phyloP scores from a whole-genome alignment of 2,888 invertebrate genomes.

The Polymixis flavicincta region DNA sequence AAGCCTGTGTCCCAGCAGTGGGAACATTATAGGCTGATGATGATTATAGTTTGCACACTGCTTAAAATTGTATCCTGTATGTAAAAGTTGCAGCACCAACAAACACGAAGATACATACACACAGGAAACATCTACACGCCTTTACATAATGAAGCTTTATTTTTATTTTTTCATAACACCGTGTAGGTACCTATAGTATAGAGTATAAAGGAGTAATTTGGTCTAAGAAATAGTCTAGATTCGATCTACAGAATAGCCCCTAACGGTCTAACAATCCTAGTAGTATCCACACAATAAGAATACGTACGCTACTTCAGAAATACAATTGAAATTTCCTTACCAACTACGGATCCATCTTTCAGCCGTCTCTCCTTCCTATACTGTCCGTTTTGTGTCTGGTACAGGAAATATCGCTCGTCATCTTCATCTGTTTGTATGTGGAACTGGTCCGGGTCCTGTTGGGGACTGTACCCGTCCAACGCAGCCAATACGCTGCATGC shows the following conservation, averaged over 20 bases:
- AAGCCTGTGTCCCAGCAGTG: too few relatives aligned
- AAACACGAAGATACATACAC: too few relatives aligned
- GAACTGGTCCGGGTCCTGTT: slow-evolving; percentile 94
- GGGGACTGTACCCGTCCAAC: slow-evolving; percentile 89
- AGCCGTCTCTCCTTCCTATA: slow-evolving; percentile 96
- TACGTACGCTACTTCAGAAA: background rate
- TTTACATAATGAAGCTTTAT: background rate
- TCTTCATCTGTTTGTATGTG: slow-evolving; percentile 98
- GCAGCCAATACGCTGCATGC: slow-evolving; percentile 84
- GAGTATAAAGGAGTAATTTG: background rate
- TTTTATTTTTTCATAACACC: too few relatives aligned
- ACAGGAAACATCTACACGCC: background rate
- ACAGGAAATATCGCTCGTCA: slow-evolving; percentile 97
- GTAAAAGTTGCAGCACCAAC: too few relatives aligned
- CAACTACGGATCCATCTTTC: slow-evolving; percentile 96
- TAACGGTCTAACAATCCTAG: background rate
- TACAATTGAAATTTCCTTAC: slow-evolving; percentile 78
- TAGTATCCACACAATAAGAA: background rate
- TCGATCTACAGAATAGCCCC: background rate
- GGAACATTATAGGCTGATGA: too few relatives aligned
- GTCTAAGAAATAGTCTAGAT: background rate
- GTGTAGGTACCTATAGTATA: background rate
- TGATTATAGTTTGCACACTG: too few relatives aligned
- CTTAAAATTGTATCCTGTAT: too few relatives aligned
- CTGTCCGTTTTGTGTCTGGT: slow-evolving; percentile 97